These are phyloP conservation scores for Urocolius indicus DNA, from an alignment of 2,113 vertebrate genomes.

Conservation along the genomic window DNA sequence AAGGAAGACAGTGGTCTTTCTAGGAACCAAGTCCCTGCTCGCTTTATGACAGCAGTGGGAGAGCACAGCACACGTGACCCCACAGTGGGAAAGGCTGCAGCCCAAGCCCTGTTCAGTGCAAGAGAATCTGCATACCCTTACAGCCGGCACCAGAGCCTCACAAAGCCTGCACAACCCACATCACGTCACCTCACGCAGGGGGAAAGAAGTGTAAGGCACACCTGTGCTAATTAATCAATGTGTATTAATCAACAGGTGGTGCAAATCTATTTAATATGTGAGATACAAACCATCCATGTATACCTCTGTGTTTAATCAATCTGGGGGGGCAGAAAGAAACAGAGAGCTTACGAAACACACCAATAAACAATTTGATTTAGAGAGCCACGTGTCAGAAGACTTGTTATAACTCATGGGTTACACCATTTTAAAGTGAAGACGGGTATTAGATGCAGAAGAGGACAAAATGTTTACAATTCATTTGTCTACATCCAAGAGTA, in stretches of 20 bases:
- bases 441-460: background rate
- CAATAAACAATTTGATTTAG: background rate
- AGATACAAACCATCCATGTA: background rate
- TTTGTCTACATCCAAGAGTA: background rate
- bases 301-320: background rate
- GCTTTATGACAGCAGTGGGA: background rate
- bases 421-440: background rate
- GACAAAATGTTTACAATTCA: background rate
- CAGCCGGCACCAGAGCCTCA: background rate
- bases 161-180: background rate
- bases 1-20: background rate
- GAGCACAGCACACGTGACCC: background rate
- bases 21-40: background rate
- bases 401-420: background rate
- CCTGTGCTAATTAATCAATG: background rate
- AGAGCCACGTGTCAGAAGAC: background rate
- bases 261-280: background rate
- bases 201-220: background rate
- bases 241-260: background rate
- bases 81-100: background rate
- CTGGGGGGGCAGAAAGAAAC: background rate
- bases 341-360: background rate
- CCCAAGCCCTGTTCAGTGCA: background rate
- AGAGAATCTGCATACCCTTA: background rate
- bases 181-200: background rate